Evolutionary conservation across 2,113 vertebrate species (phyloP).

Genomic region (Aldabrachelys gigantea): DNA sequence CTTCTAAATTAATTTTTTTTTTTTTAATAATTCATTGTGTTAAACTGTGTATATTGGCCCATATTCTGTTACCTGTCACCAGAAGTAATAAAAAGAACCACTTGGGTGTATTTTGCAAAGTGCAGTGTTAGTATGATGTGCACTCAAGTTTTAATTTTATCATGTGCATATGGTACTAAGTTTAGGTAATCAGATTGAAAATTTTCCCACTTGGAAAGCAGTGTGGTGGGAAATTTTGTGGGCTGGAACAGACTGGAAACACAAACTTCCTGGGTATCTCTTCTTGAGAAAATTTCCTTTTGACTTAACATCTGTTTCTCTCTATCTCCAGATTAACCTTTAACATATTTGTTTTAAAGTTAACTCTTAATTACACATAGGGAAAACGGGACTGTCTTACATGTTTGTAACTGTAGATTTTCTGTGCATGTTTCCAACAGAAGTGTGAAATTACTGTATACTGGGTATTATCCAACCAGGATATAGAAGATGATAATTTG

Average conservation of each 20-base stretch:
- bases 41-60: background rate
- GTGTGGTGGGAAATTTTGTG: slow-evolving; percentile 50
- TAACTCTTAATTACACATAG: background rate
- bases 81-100: background rate
- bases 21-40: background rate
- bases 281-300: slow-evolving; percentile 56
- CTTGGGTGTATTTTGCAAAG: background rate
- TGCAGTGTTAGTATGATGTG: fast-evolving
- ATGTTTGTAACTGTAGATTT: background rate
- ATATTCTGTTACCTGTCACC: background rate
- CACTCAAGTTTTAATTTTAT: background rate
- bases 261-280: slow-evolving; percentile 76
- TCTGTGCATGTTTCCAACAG: background rate
- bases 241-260: slow-evolving; percentile 52
- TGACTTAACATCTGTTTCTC: slow-evolving; percentile 56
- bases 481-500: background rate
- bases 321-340: slow-evolving; percentile 49
- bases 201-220: slow-evolving; percentile 37
- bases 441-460: background rate
- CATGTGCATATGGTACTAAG: background rate
- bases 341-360: slow-evolving; percentile 29
- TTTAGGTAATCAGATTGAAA: background rate
- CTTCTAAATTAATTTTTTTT: background rate
- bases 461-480: background rate
- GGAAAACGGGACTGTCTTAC: background rate